These are phyloP conservation scores for Tragelaphus imberbis DNA, from an alignment of 2,113 vertebrate genomes.

Conservation along the genomic window DNA sequence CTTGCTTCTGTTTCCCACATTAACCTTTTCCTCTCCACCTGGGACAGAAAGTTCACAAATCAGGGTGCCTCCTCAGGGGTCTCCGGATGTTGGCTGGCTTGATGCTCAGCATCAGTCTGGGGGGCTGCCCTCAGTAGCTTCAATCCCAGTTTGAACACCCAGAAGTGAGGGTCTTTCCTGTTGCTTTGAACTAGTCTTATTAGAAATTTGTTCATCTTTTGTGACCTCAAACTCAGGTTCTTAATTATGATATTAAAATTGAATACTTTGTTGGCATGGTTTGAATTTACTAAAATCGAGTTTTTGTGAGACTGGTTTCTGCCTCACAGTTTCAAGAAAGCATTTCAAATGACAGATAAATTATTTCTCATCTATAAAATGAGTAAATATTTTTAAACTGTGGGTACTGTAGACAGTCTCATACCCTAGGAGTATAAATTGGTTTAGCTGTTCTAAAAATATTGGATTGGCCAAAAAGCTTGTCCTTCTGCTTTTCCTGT, in stretches of 20 bases:
- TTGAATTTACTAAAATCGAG: not conserved
- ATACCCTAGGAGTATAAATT: not conserved
- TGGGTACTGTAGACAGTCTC: not conserved
- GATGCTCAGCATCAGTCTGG: not conserved
- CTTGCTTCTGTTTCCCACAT: not conserved
- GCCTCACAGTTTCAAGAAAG: not conserved
- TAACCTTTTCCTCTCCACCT: not conserved
- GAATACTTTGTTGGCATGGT: not conserved
- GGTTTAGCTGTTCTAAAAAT: not conserved
- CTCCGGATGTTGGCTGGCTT: too few species aligned
- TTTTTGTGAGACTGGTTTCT: constrained; percentile 8
- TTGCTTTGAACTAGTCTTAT: not conserved
- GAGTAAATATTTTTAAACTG: not conserved
- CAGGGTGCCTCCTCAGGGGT: not conserved
- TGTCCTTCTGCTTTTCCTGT: not conserved
- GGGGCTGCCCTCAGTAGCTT: not conserved
- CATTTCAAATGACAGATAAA: not conserved
- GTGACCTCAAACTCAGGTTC: not conserved
- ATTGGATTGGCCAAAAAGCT: not conserved
- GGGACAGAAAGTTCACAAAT: not conserved
- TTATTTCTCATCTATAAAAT: not conserved
- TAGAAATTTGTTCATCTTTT: not conserved
- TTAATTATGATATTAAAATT: not conserved
- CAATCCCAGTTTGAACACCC: too few species aligned
- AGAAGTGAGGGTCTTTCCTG: not conserved